Evolutionary conservation across 2,113 vertebrate genomes (phyloP).

Genomic region (Nibea albiflora): DNA sequence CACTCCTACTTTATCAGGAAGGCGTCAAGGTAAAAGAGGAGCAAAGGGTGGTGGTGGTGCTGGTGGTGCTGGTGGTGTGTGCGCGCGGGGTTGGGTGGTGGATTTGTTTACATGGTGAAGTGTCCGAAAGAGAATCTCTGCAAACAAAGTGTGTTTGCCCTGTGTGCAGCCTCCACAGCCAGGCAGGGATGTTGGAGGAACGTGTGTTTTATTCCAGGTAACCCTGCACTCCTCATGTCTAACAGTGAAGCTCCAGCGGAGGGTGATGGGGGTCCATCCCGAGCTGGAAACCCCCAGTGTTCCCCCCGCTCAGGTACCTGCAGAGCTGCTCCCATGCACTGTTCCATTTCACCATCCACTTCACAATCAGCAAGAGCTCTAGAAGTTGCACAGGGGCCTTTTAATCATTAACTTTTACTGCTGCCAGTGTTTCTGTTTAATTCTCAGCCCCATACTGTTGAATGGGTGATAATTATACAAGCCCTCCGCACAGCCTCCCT

Average conservation of each 20-base stretch:
- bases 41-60: no score
- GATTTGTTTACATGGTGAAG: no score
- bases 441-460: slow-evolving; percentile 22
- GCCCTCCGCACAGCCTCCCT: background rate
- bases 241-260: background rate
- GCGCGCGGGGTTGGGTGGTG: no score
- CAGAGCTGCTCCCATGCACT: background rate
- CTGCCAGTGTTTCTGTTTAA: slow-evolving; percentile 45
- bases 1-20: slow-evolving; percentile 94
- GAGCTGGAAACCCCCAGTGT: background rate
- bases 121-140: background rate
- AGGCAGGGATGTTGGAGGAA: background rate
- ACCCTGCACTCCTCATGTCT: slow-evolving; percentile 1
- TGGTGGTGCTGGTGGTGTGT: no score
- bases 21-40: slow-evolving; percentile 89
- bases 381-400: background rate
- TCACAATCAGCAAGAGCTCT: slow-evolving; percentile 41
- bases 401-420: slow-evolving; percentile 78
- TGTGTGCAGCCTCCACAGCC: slow-evolving; percentile 14
- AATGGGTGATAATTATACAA: slow-evolving; percentile 53
- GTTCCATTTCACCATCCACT: slow-evolving; percentile 10
- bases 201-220: background rate
- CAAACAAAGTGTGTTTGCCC: slow-evolving; percentile 1
- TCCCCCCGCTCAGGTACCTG: slow-evolving; percentile 23
- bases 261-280: background rate